These are phyloP conservation scores for Drosophila tripunctata DNA, from an alignment of 2,888 invertebrate genomes.

Conservation along the genomic window DNA sequence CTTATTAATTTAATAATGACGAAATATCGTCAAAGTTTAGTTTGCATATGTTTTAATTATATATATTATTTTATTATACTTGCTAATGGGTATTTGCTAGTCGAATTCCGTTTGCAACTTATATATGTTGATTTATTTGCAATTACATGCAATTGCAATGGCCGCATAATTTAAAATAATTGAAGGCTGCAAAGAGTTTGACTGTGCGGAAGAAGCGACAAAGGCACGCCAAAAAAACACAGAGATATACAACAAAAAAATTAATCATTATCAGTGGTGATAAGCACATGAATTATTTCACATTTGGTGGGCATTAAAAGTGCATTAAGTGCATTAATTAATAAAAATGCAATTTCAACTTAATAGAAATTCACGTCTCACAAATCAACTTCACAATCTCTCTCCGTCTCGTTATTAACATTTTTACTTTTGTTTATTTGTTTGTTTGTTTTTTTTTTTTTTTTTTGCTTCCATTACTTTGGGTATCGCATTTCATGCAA, in stretches of 20 bases:
- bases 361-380: conserved; percentile 2
- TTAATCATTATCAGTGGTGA: conserved; percentile 74
- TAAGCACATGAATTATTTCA: conserved; percentile 73
- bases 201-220: conserved; percentile 41
- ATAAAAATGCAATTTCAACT: conserved; percentile 42
- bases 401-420: too few species aligned
- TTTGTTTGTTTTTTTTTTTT: neutral
- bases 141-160: conserved; percentile 45
- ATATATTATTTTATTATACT: too few species aligned
- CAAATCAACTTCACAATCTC: conserved; percentile 3
- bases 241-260: conserved; percentile 22
- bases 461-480: neutral
- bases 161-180: conserved; percentile 62
- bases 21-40: too few species aligned
- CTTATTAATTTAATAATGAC: too few species aligned
- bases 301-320: conserved; percentile 72
- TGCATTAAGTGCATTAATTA: conserved; percentile 75
- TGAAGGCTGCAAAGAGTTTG: conserved; percentile 55
- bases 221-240: conserved; percentile 35
- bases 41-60: too few species aligned
- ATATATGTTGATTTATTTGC: conserved; percentile 36
- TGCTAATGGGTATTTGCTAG: neutral
- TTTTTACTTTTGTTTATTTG: neutral
- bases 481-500: conserved; percentile 68
- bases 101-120: neutral